A percentile compares a stretch with the other conserved stretches of the same genome.
Evolutionary conservation across 1,140 invertebrate genomes (phyloP).

Genomic region (Aphis gossypii): DNA sequence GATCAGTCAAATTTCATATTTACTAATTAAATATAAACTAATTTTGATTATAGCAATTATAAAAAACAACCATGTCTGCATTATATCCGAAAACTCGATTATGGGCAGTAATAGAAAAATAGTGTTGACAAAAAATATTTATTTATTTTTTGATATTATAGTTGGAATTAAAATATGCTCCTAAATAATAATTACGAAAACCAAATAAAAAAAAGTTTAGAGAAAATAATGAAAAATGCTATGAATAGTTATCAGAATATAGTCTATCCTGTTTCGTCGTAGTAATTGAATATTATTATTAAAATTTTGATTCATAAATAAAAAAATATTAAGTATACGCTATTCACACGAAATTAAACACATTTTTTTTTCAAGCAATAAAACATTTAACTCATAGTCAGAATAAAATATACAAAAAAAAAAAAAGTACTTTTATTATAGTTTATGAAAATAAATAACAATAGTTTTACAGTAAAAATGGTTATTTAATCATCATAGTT

Average conservation of each 20-base stretch:
- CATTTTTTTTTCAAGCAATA: too few species aligned
- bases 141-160: not conserved
- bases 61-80: not conserved
- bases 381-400: too few species aligned
- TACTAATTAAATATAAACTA: too few species aligned
- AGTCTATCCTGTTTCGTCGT: too few species aligned
- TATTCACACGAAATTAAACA: not conserved
- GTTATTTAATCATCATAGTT: too few species aligned
- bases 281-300: not conserved
- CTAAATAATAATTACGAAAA: not conserved
- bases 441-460: too few species aligned
- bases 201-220: not conserved
- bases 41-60: not conserved
- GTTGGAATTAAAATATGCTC: not conserved
- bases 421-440: too few species aligned
- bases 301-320: not conserved
- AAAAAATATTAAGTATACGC: not conserved
- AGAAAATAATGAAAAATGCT: not conserved
- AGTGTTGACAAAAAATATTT: not conserved
- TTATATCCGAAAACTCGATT: accelerated
- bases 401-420: too few species aligned
- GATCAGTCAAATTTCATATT: not conserved
- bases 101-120: not conserved
- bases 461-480: too few species aligned
- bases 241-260: not conserved